Evolutionary conservation across 2,797 vertebrate species (phyloP), one percentile per base, ranked within the genome.

Genomic region (Danio aesculapii): DNA sequence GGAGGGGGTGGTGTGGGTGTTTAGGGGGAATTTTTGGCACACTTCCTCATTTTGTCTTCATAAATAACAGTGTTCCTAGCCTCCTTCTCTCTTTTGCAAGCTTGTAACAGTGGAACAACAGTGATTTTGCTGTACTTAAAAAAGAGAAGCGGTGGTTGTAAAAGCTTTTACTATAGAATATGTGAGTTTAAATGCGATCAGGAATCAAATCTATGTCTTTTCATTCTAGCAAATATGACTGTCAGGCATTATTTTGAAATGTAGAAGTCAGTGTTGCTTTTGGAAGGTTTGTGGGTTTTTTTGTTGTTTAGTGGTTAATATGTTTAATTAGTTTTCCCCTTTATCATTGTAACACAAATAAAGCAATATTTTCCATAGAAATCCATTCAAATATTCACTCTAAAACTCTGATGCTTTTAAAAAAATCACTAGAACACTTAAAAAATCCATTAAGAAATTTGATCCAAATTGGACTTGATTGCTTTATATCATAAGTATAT

Each of bases 21-120:
- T 57, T 49, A 21, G 30, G 84, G 47, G 30, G 9, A 70, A 79
- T 79, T 78, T 69, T 47, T 77, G 67, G 61, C 63, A 30, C 57
- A 57, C 52, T 84, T 85, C 79, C 84, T 70, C 8, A 61, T 82
- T 83, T 76, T 80, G 21, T 74, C 66, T 79, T 81, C 55, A 81
- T 77, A 82, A 74, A 84, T 83, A 83, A 73, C 47, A 17, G 11
- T 63, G 39, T 58, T 39, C 47, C 58, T 8, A 75, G 75, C 19
- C 72, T 75, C 64, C 50, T 67, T 69, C 71, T 76, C 47, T 85
- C 50, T 70, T 72, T 50, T 67, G 41, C 30, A 50, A 85, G 84
- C 88, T 87, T 88, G 39, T 69, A 59, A 2, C 16, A 69, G 53
- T 52, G 8, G 44, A 70, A 78, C 13, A 44, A 47, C 53, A 68